These are phyloP conservation scores for Caenorhabditis macrosperma DNA, from an alignment of 2,888 invertebrate genomes.

Conservation along the genomic window DNA sequence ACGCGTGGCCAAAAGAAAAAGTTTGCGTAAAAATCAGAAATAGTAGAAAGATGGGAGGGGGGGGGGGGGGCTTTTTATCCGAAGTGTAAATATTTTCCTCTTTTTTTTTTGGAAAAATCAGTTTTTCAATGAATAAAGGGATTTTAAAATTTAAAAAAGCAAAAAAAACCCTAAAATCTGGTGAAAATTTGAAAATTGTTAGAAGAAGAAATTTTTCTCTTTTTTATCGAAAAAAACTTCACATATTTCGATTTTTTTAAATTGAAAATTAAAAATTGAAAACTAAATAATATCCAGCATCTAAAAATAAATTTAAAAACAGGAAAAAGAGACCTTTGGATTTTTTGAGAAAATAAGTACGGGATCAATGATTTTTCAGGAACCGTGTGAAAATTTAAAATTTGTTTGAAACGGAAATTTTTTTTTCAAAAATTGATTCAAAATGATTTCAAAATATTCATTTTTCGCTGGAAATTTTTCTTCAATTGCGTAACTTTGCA, in stretches of 20 bases:
- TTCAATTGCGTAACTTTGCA: no score
- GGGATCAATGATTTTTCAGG: background rate
- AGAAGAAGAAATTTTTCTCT: no score
- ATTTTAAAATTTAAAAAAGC: background rate
- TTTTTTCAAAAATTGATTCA: background rate
- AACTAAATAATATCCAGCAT: no score
- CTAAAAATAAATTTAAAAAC: background rate
- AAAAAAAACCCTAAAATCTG: background rate
- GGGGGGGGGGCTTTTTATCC: no score
- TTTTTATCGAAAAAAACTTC: no score
- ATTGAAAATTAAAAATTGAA: no score
- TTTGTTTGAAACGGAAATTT: background rate
- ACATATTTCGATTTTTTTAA: no score
- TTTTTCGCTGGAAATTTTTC: no score
- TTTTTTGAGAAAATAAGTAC: no score
- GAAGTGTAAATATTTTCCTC: background rate
- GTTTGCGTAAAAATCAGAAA: background rate
- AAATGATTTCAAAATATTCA: background rate
- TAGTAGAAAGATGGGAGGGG: background rate
- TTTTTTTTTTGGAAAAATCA: background rate
- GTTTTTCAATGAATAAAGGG: background rate
- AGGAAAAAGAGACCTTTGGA: background rate
- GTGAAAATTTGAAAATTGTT: no score
- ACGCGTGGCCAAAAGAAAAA: no score
- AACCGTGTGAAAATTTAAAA: background rate